Evolutionary conservation across 2,888 invertebrate species (phyloP).

Genomic region (Taphrorychus bicolor): DNA sequence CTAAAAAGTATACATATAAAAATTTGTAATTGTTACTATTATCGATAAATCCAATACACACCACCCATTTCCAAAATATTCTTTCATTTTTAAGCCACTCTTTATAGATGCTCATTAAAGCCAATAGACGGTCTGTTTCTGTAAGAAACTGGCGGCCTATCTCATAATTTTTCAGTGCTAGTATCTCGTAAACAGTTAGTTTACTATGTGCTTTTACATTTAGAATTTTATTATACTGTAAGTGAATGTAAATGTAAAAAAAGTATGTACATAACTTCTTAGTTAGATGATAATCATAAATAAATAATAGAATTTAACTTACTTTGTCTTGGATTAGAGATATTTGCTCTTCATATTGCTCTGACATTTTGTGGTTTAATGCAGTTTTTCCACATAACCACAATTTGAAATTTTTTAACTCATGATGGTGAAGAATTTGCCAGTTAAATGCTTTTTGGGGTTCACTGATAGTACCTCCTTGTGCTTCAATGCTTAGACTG

Average conservation of each 20-base stretch:
- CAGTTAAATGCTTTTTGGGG: constrained; percentile 7
- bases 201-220: constrained; percentile 34
- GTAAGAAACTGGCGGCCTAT: constrained; percentile 39
- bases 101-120: constrained; percentile 41
- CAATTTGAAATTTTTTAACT: constrained; percentile 32
- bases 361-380: constrained; percentile 28
- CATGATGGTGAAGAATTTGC: constrained; percentile 17
- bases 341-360: constrained; percentile 37
- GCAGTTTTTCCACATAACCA: constrained; percentile 38
- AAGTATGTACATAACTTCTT: too few species aligned
- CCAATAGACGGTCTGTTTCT: constrained; percentile 34
- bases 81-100: constrained; percentile 45
- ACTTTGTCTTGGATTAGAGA: constrained; percentile 39
- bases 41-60: constrained; percentile 28
- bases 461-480: neutral
- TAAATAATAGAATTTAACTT: too few species aligned
- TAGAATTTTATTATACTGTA: constrained; percentile 31
- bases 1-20: constrained; percentile 10
- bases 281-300: too few species aligned
- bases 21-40: constrained; percentile 7
- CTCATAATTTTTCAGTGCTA: constrained; percentile 39
- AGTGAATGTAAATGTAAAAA: too few species aligned
- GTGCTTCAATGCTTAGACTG: too few species aligned
- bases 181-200: constrained; percentile 43
- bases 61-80: constrained; percentile 49